Base-by-base conservation (phyloP, 2,113 vertebrate species). In the Takifugu flavidus region DNA sequence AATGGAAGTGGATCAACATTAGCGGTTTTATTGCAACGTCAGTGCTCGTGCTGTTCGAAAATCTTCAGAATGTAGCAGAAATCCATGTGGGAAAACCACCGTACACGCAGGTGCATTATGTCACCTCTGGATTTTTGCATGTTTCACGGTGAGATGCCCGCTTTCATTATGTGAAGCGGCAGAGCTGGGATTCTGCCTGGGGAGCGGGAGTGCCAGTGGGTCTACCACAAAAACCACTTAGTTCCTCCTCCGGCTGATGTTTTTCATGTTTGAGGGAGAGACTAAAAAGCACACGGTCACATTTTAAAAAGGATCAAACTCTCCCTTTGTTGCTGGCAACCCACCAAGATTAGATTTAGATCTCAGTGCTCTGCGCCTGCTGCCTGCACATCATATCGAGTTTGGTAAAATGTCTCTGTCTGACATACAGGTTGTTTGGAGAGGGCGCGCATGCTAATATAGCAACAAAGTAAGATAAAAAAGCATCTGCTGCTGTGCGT, bases 221-320 rank as follows among this genome's bases (percentile, higher is more conserved):
- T 84, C 79, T 82, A 89, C 87, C 82, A 85, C 86, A 83, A 83
- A 89, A 90, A 87, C 74, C 86, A 90, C 87, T 90, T 83, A 89
- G 87, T 79, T 82, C 65, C 63, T 56, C 78, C 72, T 79, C 82
- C 53, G 66, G 69, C 85, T 89, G 83, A 89, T 89, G 87, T 77
- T 77, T 86, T 88, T 86, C 78, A 75, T 82, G 84, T 88, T 88
- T 60, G 45, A 47, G n/a, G 15, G n/a, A 47, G 29, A 58, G 79
- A 65, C 50, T 59, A 75, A 78, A 77, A 77, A 80, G 59, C 55
- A 77, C 60, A 58, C 25, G 12, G 62, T 68, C 57, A 53, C 72
- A 74, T 79, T 71, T 81, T 81, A 76, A 84, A 87, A n/a, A 77
- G 82, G 83, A 62, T 71, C 46, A 76, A 74, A 49, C 70, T 74